These are phyloP conservation scores for Gallirallus australis DNA, from an alignment of 2,797 vertebrate genomes.

Conservation along the genomic window DNA sequence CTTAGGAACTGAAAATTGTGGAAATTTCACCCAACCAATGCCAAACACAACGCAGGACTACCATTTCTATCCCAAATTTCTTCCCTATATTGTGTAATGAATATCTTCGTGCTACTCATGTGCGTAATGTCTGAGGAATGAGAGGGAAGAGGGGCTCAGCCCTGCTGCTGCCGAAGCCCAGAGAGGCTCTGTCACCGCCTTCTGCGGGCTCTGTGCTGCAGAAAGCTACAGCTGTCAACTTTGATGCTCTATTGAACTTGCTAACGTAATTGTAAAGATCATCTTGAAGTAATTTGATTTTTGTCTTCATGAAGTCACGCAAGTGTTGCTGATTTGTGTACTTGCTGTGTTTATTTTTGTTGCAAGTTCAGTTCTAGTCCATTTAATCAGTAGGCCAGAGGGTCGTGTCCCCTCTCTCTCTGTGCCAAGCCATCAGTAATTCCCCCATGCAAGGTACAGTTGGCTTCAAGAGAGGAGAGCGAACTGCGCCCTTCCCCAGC, in stretches of 20 bases:
- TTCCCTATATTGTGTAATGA: background rate
- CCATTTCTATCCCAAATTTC: background rate
- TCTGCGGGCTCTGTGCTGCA: background rate
- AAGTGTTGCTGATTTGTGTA: conserved; percentile 65
- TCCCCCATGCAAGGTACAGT: background rate
- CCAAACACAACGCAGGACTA: background rate
- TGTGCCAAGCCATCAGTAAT: background rate
- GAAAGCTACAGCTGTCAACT: conserved; percentile 48
- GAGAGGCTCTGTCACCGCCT: background rate
- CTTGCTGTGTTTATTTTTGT: conserved; percentile 64
- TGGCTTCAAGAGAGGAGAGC: accelerated
- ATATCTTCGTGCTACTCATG: background rate
- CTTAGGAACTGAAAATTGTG: background rate
- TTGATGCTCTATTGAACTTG: conserved; percentile 62
- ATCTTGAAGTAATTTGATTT: conserved; percentile 71
- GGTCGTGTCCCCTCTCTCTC: background rate
- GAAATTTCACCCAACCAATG: background rate
- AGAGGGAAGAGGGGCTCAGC: background rate
- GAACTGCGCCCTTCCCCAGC: background rate
- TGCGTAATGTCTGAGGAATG: background rate
- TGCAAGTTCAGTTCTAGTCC: conserved; percentile 69
- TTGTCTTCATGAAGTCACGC: conserved; percentile 56
- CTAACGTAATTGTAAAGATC: conserved; percentile 58
- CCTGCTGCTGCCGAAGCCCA: background rate
- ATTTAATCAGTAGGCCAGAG: conserved; percentile 47